Evolutionary conservation across 1,140 invertebrate species (phyloP).

Genomic region (Bactericera cockerelli): DNA sequence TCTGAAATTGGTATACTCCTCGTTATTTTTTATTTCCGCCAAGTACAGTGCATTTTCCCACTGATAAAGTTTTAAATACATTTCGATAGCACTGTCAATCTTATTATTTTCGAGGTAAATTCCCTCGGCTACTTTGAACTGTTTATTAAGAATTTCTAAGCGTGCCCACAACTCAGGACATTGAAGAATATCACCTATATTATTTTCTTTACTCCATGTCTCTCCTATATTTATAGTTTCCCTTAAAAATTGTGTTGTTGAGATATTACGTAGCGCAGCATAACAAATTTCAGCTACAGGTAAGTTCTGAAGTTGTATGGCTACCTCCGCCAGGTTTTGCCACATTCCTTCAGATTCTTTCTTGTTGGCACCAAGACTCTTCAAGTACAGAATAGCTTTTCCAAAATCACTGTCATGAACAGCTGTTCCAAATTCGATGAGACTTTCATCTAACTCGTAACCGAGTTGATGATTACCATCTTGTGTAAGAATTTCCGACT

Average conservation of each 20-base stretch:
- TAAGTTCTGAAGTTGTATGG: constrained; percentile 46
- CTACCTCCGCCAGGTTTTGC: constrained; percentile 75
- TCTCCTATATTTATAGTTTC: constrained; percentile 56
- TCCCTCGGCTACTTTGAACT: constrained; percentile 65
- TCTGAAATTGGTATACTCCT: constrained; percentile 50
- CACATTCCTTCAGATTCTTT: constrained; percentile 86
- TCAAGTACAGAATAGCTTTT: constrained; percentile 77
- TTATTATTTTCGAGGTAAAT: constrained; percentile 70
- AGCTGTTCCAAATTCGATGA: constrained; percentile 92
- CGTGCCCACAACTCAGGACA: constrained; percentile 72
- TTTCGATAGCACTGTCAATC: constrained; percentile 64
- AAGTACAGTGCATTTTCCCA: constrained; percentile 68
- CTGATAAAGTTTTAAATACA: constrained; percentile 73
- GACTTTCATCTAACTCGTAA: constrained; percentile 64
- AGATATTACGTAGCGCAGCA: constrained; percentile 80
- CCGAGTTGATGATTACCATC: constrained; percentile 44
- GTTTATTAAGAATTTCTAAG: constrained; percentile 72
- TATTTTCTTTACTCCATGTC: constrained; percentile 33
- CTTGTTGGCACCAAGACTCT: constrained; percentile 42
- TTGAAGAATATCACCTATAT: constrained; percentile 38
- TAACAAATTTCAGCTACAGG: constrained; percentile 73
- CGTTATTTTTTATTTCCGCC: constrained; percentile 60
- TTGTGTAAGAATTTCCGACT: constrained; percentile 56
- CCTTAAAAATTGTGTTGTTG: constrained; percentile 64
- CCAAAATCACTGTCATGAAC: constrained; percentile 83